A percentile compares a stretch with the other conserved stretches of the same genome.
Evolutionary conservation across 2,888 invertebrate genomes (phyloP).

Genomic region (Cheilosia variabilis): DNA sequence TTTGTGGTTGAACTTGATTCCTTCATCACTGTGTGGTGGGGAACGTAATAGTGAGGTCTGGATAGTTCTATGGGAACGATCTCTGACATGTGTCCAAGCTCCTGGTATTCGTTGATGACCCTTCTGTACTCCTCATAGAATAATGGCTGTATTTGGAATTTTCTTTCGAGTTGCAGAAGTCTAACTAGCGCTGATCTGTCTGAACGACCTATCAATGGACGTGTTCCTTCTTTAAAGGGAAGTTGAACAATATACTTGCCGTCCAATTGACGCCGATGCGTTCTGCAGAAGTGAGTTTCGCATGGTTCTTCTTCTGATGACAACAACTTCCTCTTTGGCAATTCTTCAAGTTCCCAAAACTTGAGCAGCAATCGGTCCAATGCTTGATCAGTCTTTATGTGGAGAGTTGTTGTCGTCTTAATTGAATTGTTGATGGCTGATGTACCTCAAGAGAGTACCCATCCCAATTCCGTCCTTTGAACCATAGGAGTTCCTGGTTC

Average conservation of each 20-base stretch:
- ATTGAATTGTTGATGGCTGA: background rate
- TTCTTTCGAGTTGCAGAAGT: conserved; percentile 19
- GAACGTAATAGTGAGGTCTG: conserved; percentile 19
- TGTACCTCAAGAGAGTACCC: too few relatives aligned
- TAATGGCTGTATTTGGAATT: conserved; percentile 4
- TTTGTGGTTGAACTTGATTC: conserved; percentile 40
- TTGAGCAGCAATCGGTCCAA: background rate
- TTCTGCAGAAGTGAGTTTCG: conserved; percentile 20
- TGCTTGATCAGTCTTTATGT: background rate
- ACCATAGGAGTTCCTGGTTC: conserved; percentile 12
- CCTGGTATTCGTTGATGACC: conserved; percentile 2
- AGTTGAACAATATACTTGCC: conserved; percentile 11
- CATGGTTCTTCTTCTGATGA: conserved; percentile 8
- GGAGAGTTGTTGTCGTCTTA: background rate
- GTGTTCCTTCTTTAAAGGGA: conserved; percentile 21
- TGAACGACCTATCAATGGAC: conserved; percentile 12
- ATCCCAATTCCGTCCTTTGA: background rate
- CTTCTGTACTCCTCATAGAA: conserved; percentile 7
- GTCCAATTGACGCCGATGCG: background rate
- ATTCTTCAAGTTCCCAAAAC: conserved; percentile 41
- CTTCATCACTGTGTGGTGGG: conserved; percentile 46
- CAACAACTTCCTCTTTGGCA: background rate
- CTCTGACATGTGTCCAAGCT: conserved; percentile 8
- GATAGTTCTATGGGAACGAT: background rate
- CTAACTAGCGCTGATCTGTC: conserved; percentile 12